Evolutionary conservation across 2,888 invertebrate genomes (phyloP), one percentile per base, ranked within the genome.

Genomic region (Ephialtes manifestator): DNA sequence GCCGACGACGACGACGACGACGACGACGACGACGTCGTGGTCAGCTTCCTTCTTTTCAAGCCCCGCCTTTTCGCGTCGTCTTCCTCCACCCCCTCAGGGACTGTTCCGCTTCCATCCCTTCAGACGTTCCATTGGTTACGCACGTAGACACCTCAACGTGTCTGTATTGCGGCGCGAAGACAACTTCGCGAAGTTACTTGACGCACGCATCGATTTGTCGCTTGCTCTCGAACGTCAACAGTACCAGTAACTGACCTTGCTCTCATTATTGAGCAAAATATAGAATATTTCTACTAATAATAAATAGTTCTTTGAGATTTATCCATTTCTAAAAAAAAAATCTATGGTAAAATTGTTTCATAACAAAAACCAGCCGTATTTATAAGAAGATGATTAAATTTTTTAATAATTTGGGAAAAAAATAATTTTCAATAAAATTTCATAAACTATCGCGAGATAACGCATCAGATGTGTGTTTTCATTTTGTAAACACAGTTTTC

Each of bases 31-130:
- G 43, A 48, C 58, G 60, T 76, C 53, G 65, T 76, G 76, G 76
- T 76, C 76, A 76, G 65, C 65, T 76, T 76, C 65, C 76, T 76
- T 53, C 63, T 51, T 65, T 65, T 53, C 39, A 65, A 65, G 76
- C 65, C 65, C 76, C 76, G 76, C 76, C 76, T 76, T 76, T 51
- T 15, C 65, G 76, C 76, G 24, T 53, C 24, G 63, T 24, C 75
- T 63, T 75, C 51, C 75, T 51, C 20, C 63, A 65, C 48, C 65
- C 75, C 28, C 43, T 13, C 53, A 35, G 68, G 20, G 63, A 63
- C 48, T 13, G 13, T n/a, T 65, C 31, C 53, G 20, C 20, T 51
- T 35, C 28, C 76, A 35, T 65, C 63, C 24, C 76, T 75, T 63
- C 31, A 20, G 48, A 75, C 48, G 48, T 63, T 63, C 35, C 48